Percentiles rank a stretch among this genome's conserved stretches.
These are phyloP conservation scores for Sinelater perroti DNA, from an alignment of 2,888 invertebrate genomes.

Conservation along the genomic window DNA sequence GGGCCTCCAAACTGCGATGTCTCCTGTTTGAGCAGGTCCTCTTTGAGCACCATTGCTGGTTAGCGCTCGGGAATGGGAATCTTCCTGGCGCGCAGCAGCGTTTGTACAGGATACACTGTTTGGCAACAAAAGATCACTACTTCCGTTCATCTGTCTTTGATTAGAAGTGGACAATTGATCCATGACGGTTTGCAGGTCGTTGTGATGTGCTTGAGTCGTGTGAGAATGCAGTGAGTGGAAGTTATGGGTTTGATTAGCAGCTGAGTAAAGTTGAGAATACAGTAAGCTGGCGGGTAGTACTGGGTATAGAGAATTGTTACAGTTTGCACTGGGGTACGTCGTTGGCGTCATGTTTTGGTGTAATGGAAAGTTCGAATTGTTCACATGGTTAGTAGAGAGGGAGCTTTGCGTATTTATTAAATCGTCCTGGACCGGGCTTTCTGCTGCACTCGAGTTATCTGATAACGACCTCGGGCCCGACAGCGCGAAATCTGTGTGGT, in stretches of 20 bases:
- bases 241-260: conserved; percentile 78
- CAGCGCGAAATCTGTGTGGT: conserved; percentile 71
- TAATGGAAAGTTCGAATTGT: conserved; percentile 72
- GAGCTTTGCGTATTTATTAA: conserved; percentile 72
- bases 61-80: conserved; percentile 59
- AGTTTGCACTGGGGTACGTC: conserved; percentile 67
- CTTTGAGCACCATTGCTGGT: conserved; percentile 61
- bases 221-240: conserved; percentile 75
- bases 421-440: conserved; percentile 84
- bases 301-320: conserved; percentile 78
- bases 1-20: conserved; percentile 80
- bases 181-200: conserved; percentile 79
- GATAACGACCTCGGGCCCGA: conserved; percentile 80
- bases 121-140: conserved; percentile 62
- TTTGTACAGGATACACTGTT: conserved; percentile 69
- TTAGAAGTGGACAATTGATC: conserved; percentile 76
- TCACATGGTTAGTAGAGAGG: conserved; percentile 64
- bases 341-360: conserved; percentile 58
- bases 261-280: conserved; percentile 85
- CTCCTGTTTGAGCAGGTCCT: conserved; percentile 70
- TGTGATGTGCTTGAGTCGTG: conserved; percentile 65
- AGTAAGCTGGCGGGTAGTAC: conserved; percentile 83
- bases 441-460: conserved; percentile 84
- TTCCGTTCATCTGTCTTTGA: conserved; percentile 63
- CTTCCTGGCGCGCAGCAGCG: conserved; percentile 68